Base-by-base conservation (phyloP, 2,888 invertebrate genomes). In the Cecidostiba fungosa region DNA sequence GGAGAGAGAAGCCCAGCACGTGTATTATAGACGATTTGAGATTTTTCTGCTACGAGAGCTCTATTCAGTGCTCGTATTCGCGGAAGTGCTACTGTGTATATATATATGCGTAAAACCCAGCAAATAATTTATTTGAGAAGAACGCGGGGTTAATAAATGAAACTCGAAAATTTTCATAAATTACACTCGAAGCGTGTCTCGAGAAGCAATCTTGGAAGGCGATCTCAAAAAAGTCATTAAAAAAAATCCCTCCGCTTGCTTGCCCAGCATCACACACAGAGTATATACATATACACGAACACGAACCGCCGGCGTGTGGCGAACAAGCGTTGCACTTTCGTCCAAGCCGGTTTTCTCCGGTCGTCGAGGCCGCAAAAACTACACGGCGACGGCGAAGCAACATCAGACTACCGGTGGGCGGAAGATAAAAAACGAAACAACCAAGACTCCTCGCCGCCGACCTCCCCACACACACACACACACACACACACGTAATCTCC, bases 401-500 rank as follows among this genome's bases (percentile, higher is more conserved):
- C 54, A 6, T 16, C 47, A 80, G 80, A 76, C 80, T 85, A 80
- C 70, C 36, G 59, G 54, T 76, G 84, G 69, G 62, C 72, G 76
- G 43, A 16, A 50, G 19, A 43, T 23, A 23, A 73, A 62, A 74
- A 81, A 81, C 43, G 69, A 84, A 70, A 77, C 43, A 29, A 62
- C 29, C 19, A 81, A 81, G 47, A 69, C 54, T 26, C 26, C 39
- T n/a, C 54, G 70, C 59, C n/a, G 5, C 59, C 59, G 26, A 14
- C 10, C 62, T 1, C 14, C 72, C 62, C 77, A 19, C 39, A 36
- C 12, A n/a, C n/a, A n/a, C n/a, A n/a, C n/a, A n/a, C n/a, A n/a
- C n/a, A n/a, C 23, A 19, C 29, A 59, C 47, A 77, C 26, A 26
- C n/a, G 79, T 77, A 84, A 86, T 84, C 86, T 77, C 50, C 77